Evolutionary conservation across 2,113 vertebrate genomes (phyloP).

Genomic region (Ramphastos sulfuratus): DNA sequence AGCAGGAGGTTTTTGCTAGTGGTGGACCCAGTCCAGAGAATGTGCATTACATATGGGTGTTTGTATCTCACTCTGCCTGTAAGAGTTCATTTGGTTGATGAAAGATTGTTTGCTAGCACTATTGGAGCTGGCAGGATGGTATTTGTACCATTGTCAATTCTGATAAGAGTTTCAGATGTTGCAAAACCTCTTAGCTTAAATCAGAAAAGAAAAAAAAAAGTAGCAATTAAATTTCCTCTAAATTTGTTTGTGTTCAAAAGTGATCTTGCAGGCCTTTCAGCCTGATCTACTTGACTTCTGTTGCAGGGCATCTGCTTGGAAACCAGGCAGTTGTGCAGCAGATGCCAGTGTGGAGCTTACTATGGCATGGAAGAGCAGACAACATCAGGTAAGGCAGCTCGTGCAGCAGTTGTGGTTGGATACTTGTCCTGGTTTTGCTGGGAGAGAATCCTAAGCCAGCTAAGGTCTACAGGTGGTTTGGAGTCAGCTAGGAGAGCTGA

Average conservation of each 20-base stretch:
- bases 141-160: conserved; percentile 45
- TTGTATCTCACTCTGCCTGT: conserved; percentile 26
- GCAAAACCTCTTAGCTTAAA: neutral
- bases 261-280: neutral
- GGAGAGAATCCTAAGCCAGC: too few species aligned
- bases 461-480: too few species aligned
- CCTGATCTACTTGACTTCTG: neutral
- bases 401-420: neutral
- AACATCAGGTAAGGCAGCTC: rapidly evolving
- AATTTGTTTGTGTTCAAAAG: neutral
- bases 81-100: conserved; percentile 57
- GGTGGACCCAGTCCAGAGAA: conserved; percentile 50
- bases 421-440: too few species aligned
- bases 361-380: rapidly evolving
- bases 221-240: neutral
- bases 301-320: neutral
- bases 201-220: neutral
- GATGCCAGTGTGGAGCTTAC: neutral
- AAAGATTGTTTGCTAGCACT: conserved; percentile 58
- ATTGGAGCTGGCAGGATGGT: conserved; percentile 46
- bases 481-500: too few species aligned
- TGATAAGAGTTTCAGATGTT: conserved; percentile 43
- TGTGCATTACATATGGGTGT: conserved; percentile 59
- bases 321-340: neutral
- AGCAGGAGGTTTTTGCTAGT: conserved; percentile 30